Evolutionary conservation across 2,888 invertebrate genomes (phyloP).

Genomic region (Oithona nana): DNA sequence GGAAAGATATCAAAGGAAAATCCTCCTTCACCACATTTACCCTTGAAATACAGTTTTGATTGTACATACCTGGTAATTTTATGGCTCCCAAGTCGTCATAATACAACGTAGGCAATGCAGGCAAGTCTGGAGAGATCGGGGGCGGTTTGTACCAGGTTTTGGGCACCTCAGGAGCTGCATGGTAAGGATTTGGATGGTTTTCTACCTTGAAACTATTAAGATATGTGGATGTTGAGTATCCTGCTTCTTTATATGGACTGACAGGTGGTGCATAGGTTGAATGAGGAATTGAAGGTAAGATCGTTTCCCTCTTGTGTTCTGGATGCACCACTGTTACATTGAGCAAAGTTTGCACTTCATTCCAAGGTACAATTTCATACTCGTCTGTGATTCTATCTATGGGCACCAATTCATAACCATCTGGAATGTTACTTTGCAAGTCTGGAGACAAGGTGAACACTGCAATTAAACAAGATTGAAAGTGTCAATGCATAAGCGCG

Average conservation of each 20-base stretch:
- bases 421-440: not conserved
- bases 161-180: not conserved
- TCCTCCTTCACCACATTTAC: too few species aligned
- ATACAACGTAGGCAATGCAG: not conserved
- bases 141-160: not conserved
- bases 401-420: not conserved
- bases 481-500: too few species aligned
- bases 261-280: not conserved
- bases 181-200: not conserved
- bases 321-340: not conserved
- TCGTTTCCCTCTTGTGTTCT: not conserved
- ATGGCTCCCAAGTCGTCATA: not conserved
- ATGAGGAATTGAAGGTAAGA: not conserved
- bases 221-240: not conserved
- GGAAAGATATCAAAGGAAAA: too few species aligned
- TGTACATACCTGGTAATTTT: too few species aligned
- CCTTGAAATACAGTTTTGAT: too few species aligned
- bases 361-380: slow-evolving; percentile 5
- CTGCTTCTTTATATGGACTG: not conserved
- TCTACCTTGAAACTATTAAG: not conserved
- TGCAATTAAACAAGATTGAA: too few species aligned
- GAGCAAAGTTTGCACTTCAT: not conserved
- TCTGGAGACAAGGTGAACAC: not conserved
- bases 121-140: not conserved
- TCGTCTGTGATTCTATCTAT: not conserved